phyloP scores from a whole-genome alignment of 1,140 invertebrate species.

The Whitmania pigra region DNA sequence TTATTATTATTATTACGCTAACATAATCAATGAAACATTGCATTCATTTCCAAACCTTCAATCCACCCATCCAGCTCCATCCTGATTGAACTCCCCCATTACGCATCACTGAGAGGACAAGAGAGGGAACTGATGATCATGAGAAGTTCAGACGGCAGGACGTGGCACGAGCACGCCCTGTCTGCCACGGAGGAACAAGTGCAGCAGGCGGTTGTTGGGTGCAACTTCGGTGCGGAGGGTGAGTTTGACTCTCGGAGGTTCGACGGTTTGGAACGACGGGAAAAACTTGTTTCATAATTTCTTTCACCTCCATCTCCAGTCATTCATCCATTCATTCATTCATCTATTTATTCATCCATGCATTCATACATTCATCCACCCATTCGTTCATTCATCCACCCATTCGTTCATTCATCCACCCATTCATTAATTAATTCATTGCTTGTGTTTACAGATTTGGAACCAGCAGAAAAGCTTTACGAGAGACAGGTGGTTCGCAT shows the following conservation, averaged over 20 bases:
- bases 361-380: no score
- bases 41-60: neutral
- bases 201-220: neutral
- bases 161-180: conserved; percentile 52
- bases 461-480: conserved; percentile 55
- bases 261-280: neutral
- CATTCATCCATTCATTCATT: no score
- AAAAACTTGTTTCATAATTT: neutral
- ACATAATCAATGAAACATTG: no score
- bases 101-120: conserved; percentile 86
- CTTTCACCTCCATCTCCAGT: no score
- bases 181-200: conserved; percentile 8
- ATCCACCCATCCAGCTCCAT: conserved; percentile 58
- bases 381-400: no score
- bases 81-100: conserved; percentile 94
- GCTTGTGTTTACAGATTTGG: conserved; percentile 10
- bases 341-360: no score
- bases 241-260: neutral
- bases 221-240: neutral
- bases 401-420: no score
- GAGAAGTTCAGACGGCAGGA: conserved; percentile 90
- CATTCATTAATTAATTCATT: neutral
- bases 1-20: no score
- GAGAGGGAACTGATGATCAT: conserved; percentile 94
- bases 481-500: conserved; percentile 76